A percentile compares a stretch with the other conserved stretches of the same genome.
phyloP scores from a whole-genome alignment of 2,113 vertebrate genomes.

The Corythoichthys intestinalis region DNA sequence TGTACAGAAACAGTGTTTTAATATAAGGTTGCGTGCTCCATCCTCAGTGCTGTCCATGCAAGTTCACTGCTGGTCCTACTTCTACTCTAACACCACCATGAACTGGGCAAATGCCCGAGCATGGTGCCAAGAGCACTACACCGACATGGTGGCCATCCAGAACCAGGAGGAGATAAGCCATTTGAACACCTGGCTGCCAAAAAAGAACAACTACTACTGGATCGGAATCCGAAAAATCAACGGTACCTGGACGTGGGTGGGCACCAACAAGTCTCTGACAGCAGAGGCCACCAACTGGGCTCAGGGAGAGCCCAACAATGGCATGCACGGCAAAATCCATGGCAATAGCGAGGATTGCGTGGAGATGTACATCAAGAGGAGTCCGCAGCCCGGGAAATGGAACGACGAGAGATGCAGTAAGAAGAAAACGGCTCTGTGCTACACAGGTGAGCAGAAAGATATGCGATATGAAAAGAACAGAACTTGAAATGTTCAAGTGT shows the following conservation, averaged over 20 bases:
- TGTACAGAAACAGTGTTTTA: neutral
- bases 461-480: neutral
- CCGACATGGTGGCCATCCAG: constrained; percentile 92
- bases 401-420: constrained; percentile 82
- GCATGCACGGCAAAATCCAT: rapidly evolving
- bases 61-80: constrained; percentile 82
- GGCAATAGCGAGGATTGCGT: constrained; percentile 82
- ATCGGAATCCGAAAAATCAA: constrained; percentile 86
- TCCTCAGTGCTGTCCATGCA: constrained; percentile 62
- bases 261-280: constrained; percentile 78
- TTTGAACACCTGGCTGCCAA: constrained; percentile 75
- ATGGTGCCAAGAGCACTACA: constrained; percentile 77
- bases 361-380: constrained; percentile 87
- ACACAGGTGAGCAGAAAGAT: constrained; percentile 67
- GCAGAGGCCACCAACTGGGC: constrained; percentile 87
- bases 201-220: constrained; percentile 76
- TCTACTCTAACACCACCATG: constrained; percentile 61
- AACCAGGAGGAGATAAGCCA: constrained; percentile 82
- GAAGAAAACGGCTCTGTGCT: constrained; percentile 83
- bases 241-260: constrained; percentile 86
- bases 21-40: constrained; percentile 7
- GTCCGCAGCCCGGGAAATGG: constrained; percentile 73
- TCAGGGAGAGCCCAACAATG: constrained; percentile 80
- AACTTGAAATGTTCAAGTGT: neutral
- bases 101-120: constrained; percentile 70